Evolutionary conservation across 2,797 vertebrate species (phyloP), one percentile per base, ranked within the genome.

Genomic region (Pangasius macronema): DNA sequence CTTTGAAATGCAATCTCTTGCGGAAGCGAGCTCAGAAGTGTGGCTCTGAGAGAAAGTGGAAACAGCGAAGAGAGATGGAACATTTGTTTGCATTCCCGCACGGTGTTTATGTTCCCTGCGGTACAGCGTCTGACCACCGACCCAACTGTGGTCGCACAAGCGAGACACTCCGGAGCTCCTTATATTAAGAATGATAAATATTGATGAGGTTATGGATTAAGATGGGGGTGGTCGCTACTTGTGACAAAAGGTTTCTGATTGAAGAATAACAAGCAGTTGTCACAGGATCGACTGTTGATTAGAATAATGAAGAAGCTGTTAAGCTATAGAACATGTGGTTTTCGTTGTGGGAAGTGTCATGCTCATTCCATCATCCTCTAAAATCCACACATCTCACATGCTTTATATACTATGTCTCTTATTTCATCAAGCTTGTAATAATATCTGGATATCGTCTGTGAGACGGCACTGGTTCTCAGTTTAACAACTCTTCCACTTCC

Each of bases 41-140:
- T 86, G 49, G 85, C 84, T 84, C 89, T 85, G 57, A 92, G 82
- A 87, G 87, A 90, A 89, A 91, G 88, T 61, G 87, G 93, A 91
- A 92, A 90, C 91, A 90, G 89, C 86, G 86, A 88, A 89, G 90
- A 88, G 88, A 90, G 87, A 85, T 2, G 88, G 88, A 89, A 88
- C 92, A 91, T 93, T 93, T 94, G 94, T 96, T 95, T 95, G 92
- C 94, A 94, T 96, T 95, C 92, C 93, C 91, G 91, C 91, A 85
- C 90, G 83, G 87, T 94, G 94, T 95, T 95, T 95, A 94, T 90
- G 85, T 91, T 88, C 86, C 59, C 86, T 90, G 88, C 14, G 85
- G 89, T 85, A 84, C 82, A 42, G 85, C 70, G 87, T 67, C 87
- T 89, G 87, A 89, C 46, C 83, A 84, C 83, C 20, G 87, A 72